Conservation (phyloP, 2,888 invertebrate genomes). For the Euproctis similis region DNA sequence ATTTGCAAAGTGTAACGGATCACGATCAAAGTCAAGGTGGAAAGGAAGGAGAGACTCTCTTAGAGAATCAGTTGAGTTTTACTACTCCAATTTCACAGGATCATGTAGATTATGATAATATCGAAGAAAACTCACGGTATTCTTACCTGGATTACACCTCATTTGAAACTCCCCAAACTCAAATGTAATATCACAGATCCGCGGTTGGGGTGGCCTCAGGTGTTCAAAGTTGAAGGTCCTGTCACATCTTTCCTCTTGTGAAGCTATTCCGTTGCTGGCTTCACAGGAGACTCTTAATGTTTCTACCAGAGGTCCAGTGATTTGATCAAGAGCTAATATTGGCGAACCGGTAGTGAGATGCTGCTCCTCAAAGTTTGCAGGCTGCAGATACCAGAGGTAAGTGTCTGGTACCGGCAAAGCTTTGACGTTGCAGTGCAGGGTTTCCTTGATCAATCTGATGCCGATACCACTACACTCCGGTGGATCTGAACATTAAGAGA, state of each 20-base stretch:
- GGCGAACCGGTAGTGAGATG: slow-evolving; percentile 60
- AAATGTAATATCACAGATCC: slow-evolving; percentile 59
- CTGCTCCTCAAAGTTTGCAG: slow-evolving; percentile 49
- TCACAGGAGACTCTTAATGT: slow-evolving; percentile 51
- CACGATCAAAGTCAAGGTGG: too few relatives aligned
- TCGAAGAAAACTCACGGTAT: too few relatives aligned
- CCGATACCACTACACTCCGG: slow-evolving; percentile 57
- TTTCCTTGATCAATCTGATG: slow-evolving; percentile 52
- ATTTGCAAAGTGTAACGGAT: too few relatives aligned
- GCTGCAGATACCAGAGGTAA: slow-evolving; percentile 62
- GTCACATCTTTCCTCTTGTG: slow-evolving; percentile 54
- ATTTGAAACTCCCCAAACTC: slow-evolving; percentile 64
- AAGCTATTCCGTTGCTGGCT: slow-evolving; percentile 58
- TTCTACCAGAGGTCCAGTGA: slow-evolving; percentile 52
- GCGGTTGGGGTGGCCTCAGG: slow-evolving; percentile 55
- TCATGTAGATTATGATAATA: too few relatives aligned
- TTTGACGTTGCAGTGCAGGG: slow-evolving; percentile 51
- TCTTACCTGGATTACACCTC: slow-evolving; percentile 60
- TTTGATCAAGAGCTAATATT: slow-evolving; percentile 49
- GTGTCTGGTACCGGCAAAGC: slow-evolving; percentile 56
- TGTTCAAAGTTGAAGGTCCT: slow-evolving; percentile 49
- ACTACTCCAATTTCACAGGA: too few relatives aligned
- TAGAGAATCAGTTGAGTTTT: too few relatives aligned
- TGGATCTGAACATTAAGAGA: slow-evolving; percentile 39
- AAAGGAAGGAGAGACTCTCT: too few relatives aligned